These are phyloP conservation scores for Osmerus mordax DNA, from an alignment of 2,113 vertebrate species.

Conservation along the genomic window DNA sequence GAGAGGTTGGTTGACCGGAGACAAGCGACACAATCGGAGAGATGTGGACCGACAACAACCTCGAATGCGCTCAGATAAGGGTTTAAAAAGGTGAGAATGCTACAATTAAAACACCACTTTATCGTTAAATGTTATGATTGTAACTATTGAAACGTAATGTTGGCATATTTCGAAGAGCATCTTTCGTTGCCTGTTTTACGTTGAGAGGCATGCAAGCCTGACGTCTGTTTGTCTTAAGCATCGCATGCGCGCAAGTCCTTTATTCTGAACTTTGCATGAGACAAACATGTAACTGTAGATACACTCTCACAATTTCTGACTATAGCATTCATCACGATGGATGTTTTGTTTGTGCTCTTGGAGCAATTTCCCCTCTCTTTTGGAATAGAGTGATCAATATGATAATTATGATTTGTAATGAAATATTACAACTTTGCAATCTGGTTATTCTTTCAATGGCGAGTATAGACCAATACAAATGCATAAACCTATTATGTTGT, in stretches of 20 bases:
- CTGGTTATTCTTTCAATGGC: no score
- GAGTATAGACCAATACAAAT: neutral
- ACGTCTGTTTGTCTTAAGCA: constrained; percentile 17
- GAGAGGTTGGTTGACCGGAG: constrained; percentile 29
- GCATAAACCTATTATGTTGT: constrained; percentile 49
- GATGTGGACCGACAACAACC: constrained; percentile 59
- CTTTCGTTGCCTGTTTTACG: constrained; percentile 10
- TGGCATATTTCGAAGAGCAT: constrained; percentile 2
- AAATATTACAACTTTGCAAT: no score
- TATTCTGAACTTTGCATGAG: constrained; percentile 44
- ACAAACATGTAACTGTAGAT: no score
- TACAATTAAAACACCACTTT: constrained; percentile 3
- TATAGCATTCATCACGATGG: no score
- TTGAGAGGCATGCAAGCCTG: constrained; percentile 28
- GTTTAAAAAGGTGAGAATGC: constrained; percentile 38
- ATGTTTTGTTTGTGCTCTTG: no score
- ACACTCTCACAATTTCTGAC: no score
- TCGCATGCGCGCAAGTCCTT: constrained; percentile 26
- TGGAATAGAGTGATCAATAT: no score
- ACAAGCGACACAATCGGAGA: constrained; percentile 59
- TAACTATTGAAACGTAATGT: neutral
- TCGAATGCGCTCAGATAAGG: constrained; percentile 53
- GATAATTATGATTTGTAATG: no score
- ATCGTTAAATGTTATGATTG: constrained; percentile 28
- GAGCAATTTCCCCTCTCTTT: no score